phyloP scores from a whole-genome alignment of 2,113 vertebrate genomes.

The Eretmodus cyanostictus region DNA sequence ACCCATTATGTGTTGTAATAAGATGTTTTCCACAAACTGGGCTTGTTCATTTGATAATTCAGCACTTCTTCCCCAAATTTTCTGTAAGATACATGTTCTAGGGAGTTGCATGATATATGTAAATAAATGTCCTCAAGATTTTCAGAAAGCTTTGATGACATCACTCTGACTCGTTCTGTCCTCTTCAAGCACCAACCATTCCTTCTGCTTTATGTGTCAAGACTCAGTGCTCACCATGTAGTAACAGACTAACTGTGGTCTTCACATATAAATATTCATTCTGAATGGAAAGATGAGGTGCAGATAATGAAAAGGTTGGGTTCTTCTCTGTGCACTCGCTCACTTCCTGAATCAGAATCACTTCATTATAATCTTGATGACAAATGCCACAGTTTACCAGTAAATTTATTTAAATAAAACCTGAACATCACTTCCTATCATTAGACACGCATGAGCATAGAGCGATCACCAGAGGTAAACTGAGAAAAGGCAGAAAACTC shows the following conservation, averaged over 20 bases:
- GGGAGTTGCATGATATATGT: neutral
- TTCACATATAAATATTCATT: neutral
- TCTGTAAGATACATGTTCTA: rapidly evolving
- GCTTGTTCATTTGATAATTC: neutral
- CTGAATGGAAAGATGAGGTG: neutral
- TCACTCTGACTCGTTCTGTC: neutral
- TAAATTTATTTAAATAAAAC: neutral
- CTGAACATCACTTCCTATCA: neutral
- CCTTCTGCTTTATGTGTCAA: neutral
- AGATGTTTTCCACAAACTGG: neutral
- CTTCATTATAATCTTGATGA: neutral
- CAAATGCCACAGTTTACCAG: neutral
- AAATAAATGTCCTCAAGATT: neutral
- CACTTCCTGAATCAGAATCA: neutral
- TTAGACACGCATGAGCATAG: neutral
- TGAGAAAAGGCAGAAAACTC: neutral
- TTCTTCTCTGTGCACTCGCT: neutral
- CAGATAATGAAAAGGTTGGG: neutral
- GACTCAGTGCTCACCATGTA: rapidly evolving
- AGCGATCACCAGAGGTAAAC: neutral
- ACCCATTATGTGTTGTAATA: rapidly evolving
- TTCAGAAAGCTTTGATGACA: neutral
- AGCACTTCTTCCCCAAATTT: neutral
- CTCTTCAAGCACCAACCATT: slow-evolving; percentile 1
- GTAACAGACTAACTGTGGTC: neutral